Percentiles rank a stretch among this genome's conserved stretches.
These are phyloP conservation scores for Drosophila villosipedis DNA, from an alignment of 2,888 invertebrate species.

Conservation along the genomic window DNA sequence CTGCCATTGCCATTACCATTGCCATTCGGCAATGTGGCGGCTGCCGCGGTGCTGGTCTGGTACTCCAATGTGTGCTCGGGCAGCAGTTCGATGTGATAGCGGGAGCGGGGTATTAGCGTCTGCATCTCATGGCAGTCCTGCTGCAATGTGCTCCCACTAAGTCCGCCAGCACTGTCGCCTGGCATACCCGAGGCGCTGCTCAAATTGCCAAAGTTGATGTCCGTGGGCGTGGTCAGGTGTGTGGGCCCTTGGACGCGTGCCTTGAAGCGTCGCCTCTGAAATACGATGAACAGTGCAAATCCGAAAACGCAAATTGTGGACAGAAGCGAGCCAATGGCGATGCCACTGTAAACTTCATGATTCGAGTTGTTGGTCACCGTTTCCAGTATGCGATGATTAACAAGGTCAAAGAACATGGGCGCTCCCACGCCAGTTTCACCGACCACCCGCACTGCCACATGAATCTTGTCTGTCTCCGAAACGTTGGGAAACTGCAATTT, in stretches of 20 bases:
- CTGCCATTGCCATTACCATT: constrained; percentile 54
- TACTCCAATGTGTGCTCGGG: constrained; percentile 74
- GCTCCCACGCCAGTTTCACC: constrained; percentile 84
- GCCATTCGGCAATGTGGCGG: constrained; percentile 76
- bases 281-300: constrained; percentile 82
- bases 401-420: constrained; percentile 83
- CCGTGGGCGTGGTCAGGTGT: constrained; percentile 82
- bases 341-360: constrained; percentile 83
- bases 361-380: constrained; percentile 63
- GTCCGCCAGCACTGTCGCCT: constrained; percentile 81
- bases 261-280: constrained; percentile 83
- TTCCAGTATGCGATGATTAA: constrained; percentile 70
- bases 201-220: constrained; percentile 82
- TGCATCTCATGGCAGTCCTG: constrained; percentile 85
- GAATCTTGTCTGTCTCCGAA: constrained; percentile 83
- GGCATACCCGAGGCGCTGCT: constrained; percentile 80
- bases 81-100: constrained; percentile 74
- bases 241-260: constrained; percentile 80
- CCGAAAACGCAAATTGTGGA: constrained; percentile 81
- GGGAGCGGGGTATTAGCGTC: constrained; percentile 83
- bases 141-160: constrained; percentile 81
- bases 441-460: constrained; percentile 84
- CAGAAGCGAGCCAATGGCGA: constrained; percentile 82
- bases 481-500: constrained; percentile 82
- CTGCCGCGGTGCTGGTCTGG: constrained; percentile 72